Conservation (phyloP, 2,888 invertebrate species). For the Coelopa pilipes region DNA sequence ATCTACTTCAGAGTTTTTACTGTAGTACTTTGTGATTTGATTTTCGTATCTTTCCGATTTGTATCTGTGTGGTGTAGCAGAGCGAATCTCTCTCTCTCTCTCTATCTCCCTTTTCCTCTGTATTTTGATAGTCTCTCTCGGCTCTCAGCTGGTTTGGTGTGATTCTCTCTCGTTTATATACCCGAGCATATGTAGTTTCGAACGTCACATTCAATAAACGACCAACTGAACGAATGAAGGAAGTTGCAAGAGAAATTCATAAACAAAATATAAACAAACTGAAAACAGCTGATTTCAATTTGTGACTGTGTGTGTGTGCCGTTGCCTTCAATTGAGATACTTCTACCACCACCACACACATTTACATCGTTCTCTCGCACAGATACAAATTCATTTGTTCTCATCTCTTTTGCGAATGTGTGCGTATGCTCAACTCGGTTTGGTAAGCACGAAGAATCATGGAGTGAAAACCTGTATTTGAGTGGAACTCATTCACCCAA, state of each 20-base stretch:
- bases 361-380: neutral
- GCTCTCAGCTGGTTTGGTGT: neutral
- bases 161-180: conserved; percentile 19
- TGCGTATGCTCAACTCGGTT: too few species aligned
- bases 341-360: neutral
- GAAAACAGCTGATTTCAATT: conserved; percentile 56
- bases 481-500: too few species aligned
- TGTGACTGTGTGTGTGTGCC: conserved; percentile 33
- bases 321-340: conserved; percentile 21
- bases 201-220: conserved; percentile 15
- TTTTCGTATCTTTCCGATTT: conserved; percentile 28
- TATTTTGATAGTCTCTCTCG: neutral
- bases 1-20: conserved; percentile 23
- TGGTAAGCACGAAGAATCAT: too few species aligned
- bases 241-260: conserved; percentile 49
- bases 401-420: too few species aligned
- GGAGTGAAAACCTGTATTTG: too few species aligned
- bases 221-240: conserved; percentile 14
- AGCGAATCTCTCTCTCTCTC: conserved; percentile 17
- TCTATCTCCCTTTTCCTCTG: neutral
- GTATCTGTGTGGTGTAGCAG: conserved; percentile 28
- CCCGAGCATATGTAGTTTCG: neutral
- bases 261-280: conserved; percentile 61
- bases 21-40: conserved; percentile 6
- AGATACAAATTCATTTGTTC: too few species aligned